Evolutionary conservation across 2,888 invertebrate genomes (phyloP).

Genomic region (Drosophila demipolita): DNA sequence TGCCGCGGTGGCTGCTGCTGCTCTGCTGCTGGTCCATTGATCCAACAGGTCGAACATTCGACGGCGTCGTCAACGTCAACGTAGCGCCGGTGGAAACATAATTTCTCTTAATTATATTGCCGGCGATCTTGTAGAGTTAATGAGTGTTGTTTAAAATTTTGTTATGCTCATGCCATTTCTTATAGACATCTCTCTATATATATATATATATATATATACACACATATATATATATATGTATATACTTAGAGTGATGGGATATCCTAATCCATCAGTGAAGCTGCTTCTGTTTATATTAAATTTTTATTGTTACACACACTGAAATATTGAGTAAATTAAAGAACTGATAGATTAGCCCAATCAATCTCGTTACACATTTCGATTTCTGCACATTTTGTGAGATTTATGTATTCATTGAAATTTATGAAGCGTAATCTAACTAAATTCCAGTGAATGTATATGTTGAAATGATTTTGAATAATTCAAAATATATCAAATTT

Average conservation of each 20-base stretch:
- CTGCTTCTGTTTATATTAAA: constrained; percentile 39
- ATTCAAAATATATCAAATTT: not conserved
- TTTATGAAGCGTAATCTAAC: not conserved
- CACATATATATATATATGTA: constrained; percentile 11
- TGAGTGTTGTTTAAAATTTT: constrained; percentile 79
- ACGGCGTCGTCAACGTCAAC: constrained; percentile 38
- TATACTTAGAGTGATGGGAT: constrained; percentile 46
- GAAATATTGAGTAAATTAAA: constrained; percentile 46
- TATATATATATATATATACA: not conserved
- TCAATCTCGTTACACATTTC: constrained; percentile 58
- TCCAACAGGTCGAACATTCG: constrained; percentile 71
- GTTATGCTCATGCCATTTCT: constrained; percentile 63
- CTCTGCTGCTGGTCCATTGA: constrained; percentile 56
- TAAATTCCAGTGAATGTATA: not conserved
- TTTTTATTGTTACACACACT: constrained; percentile 33
- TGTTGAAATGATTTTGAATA: not conserved
- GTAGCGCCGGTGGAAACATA: constrained; percentile 80
- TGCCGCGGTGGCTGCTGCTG: constrained; percentile 4
- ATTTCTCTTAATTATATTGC: constrained; percentile 82
- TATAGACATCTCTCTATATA: constrained; percentile 35
- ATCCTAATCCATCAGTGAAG: constrained; percentile 63
- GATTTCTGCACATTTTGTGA: constrained; percentile 10
- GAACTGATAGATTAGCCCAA: constrained; percentile 59
- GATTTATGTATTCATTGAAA: constrained; percentile 25
- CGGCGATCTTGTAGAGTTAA: constrained; percentile 74